Conservation (phyloP, 2,888 invertebrate genomes). For the Stenolophus ochropezus region DNA sequence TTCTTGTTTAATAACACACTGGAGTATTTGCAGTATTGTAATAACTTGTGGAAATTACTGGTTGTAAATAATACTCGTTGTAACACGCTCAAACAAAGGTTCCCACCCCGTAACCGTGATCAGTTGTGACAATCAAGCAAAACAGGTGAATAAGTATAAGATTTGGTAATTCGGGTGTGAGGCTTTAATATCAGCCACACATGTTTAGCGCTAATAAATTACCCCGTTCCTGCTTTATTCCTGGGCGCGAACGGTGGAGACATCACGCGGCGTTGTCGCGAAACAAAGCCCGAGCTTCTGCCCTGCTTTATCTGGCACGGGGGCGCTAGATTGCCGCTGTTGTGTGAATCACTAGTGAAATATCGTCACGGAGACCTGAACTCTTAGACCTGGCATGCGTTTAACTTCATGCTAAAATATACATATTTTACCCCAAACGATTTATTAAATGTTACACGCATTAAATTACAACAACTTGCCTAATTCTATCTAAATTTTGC, state of each 20-base stretch:
- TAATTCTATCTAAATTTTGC: slow-evolving; percentile 22
- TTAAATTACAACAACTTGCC: slow-evolving; percentile 15
- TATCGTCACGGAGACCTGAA: slow-evolving; percentile 48
- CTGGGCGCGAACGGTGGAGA: slow-evolving; percentile 20
- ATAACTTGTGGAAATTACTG: too few relatives aligned
- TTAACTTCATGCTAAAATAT: slow-evolving; percentile 53
- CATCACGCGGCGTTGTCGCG: slow-evolving; percentile 37
- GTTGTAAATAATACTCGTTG: too few relatives aligned
- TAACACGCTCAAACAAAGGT: too few relatives aligned
- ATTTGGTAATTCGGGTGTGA: slow-evolving; percentile 27
- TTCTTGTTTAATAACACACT: too few relatives aligned
- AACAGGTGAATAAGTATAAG: slow-evolving; percentile 30
- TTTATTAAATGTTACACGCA: slow-evolving; percentile 43
- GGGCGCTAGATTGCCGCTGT: slow-evolving; percentile 41
- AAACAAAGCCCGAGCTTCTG: slow-evolving; percentile 35
- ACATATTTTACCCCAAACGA: slow-evolving; percentile 50
- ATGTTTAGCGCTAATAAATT: slow-evolving; percentile 47
- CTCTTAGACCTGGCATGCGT: slow-evolving; percentile 45
- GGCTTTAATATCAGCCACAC: slow-evolving; percentile 43
- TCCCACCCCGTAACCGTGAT: too few relatives aligned
- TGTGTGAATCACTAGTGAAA: slow-evolving; percentile 57
- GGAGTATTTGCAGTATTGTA: too few relatives aligned
- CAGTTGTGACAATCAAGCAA: too few relatives aligned
- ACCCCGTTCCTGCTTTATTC: slow-evolving; percentile 45
- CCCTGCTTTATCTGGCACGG: slow-evolving; percentile 48